Evolutionary conservation across 1,140 invertebrate species (phyloP).

Genomic region (Drosophila albomicans): DNA sequence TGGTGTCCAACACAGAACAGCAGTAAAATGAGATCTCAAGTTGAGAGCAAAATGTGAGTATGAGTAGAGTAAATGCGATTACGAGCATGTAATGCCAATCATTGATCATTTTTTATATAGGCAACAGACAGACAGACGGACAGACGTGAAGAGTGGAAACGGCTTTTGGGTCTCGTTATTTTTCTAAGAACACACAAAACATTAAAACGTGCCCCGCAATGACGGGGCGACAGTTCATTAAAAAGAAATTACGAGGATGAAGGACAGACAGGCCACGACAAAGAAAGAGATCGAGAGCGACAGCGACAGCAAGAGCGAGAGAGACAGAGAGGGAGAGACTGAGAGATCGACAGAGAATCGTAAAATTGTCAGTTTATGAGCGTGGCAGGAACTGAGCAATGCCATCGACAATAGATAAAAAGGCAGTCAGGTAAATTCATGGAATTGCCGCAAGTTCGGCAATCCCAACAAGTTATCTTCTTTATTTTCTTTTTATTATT

Average conservation of each 20-base stretch:
- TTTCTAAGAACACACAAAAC: slow-evolving; percentile 52
- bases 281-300: not conserved
- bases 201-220: slow-evolving; percentile 28
- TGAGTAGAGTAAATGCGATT: slow-evolving; percentile 22
- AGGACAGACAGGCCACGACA: slow-evolving; percentile 6
- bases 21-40: slow-evolving; percentile 16
- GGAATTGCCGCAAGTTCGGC: slow-evolving; percentile 29
- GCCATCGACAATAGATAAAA: slow-evolving; percentile 23
- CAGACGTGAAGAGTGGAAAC: slow-evolving; percentile 8
- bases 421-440: slow-evolving; percentile 28
- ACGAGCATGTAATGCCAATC: slow-evolving; percentile 57
- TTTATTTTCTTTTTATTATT: not conserved
- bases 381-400: slow-evolving; percentile 11
- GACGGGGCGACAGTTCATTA: slow-evolving; percentile 67
- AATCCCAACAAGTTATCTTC: slow-evolving; percentile 20
- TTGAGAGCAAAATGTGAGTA: slow-evolving; percentile 14
- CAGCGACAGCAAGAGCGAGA: not conserved
- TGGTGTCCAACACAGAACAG: slow-evolving; percentile 29
- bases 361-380: slow-evolving; percentile 47
- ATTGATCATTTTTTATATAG: slow-evolving; percentile 46
- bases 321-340: slow-evolving; percentile 7
- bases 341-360: slow-evolving; percentile 7
- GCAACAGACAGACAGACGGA: not conserved
- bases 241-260: slow-evolving; percentile 67
- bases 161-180: slow-evolving; percentile 17